Conservation (phyloP, 2,113 vertebrate genomes). For the Oxygymnocypris stewartii region DNA sequence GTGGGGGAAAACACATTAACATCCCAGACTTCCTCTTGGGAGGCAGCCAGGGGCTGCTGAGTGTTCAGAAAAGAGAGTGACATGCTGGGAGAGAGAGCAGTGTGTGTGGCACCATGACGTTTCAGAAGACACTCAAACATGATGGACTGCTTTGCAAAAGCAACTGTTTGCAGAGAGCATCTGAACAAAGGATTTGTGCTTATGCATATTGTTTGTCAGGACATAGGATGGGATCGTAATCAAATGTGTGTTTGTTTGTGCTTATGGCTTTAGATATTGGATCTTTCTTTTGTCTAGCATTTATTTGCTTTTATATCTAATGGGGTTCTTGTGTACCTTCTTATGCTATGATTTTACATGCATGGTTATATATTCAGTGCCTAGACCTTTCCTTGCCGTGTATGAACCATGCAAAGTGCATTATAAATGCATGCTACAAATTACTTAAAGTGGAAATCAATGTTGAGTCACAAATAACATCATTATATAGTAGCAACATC, state of each 20-base stretch:
- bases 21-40: constrained; percentile 57
- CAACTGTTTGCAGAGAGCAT: constrained; percentile 12
- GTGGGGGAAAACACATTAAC: constrained; percentile 55
- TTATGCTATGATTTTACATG: constrained; percentile 1
- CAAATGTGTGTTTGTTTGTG: constrained; percentile 34
- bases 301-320: constrained; percentile 9
- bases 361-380: neutral
- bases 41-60: constrained; percentile 43
- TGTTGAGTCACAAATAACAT: neutral
- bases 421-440: neutral
- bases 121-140: neutral
- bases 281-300: constrained; percentile 1
- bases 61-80: constrained; percentile 22
- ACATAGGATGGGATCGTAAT: neutral
- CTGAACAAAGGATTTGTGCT: constrained; percentile 24
- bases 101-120: constrained; percentile 25
- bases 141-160: constrained; percentile 13
- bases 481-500: neutral
- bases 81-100: constrained; percentile 5
- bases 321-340: neutral
- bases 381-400: neutral
- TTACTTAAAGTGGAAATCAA: neutral
- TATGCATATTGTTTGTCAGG: constrained; percentile 27
- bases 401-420: neutral
- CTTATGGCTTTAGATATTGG: constrained; percentile 2